phyloP scores from a whole-genome alignment of 1,140 invertebrate genomes.

The Drosophila pectinifera region DNA sequence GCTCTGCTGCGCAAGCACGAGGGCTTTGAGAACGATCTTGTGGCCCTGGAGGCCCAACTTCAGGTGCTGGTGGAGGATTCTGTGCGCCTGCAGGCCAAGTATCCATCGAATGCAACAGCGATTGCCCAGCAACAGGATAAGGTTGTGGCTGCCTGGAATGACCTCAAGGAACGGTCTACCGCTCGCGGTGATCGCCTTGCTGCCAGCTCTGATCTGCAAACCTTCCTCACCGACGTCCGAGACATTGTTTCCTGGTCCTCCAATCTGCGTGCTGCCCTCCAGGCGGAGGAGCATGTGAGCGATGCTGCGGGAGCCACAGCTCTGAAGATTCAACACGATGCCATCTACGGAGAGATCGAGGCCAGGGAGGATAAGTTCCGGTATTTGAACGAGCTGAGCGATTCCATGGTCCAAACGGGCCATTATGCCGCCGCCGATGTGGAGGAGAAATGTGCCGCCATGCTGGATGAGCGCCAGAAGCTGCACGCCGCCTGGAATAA shows the following conservation, averaged over 20 bases:
- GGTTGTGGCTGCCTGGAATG: slow-evolving; percentile 94
- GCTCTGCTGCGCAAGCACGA: slow-evolving; percentile 94
- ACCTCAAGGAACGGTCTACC: slow-evolving; percentile 92
- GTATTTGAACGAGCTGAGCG: slow-evolving; percentile 91
- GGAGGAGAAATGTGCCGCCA: slow-evolving; percentile 90
- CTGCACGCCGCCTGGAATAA: slow-evolving; percentile 94
- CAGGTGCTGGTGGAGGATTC: slow-evolving; percentile 97
- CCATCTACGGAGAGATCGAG: slow-evolving; percentile 97
- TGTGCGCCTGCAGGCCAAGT: slow-evolving; percentile 92
- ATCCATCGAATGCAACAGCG: slow-evolving; percentile 96
- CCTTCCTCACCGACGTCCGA: slow-evolving; percentile 92
- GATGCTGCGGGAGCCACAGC: slow-evolving; percentile 95
- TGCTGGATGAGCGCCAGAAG: slow-evolving; percentile 92
- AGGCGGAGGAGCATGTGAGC: slow-evolving; percentile 92
- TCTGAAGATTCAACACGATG: slow-evolving; percentile 95
- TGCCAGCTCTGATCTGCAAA: slow-evolving; percentile 95
- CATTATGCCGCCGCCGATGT: slow-evolving; percentile 94
- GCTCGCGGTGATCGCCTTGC: slow-evolving; percentile 92
- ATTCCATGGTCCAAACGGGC: slow-evolving; percentile 93
- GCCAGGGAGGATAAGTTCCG: slow-evolving; percentile 95
- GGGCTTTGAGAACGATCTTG: slow-evolving; percentile 97
- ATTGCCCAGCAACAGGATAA: slow-evolving; percentile 93
- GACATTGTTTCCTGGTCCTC: slow-evolving; percentile 96
- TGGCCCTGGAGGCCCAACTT: slow-evolving; percentile 96
- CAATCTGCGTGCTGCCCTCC: slow-evolving; percentile 91